Base-by-base conservation (phyloP, 2,797 vertebrate species). In the Lagodon rhomboides region DNA sequence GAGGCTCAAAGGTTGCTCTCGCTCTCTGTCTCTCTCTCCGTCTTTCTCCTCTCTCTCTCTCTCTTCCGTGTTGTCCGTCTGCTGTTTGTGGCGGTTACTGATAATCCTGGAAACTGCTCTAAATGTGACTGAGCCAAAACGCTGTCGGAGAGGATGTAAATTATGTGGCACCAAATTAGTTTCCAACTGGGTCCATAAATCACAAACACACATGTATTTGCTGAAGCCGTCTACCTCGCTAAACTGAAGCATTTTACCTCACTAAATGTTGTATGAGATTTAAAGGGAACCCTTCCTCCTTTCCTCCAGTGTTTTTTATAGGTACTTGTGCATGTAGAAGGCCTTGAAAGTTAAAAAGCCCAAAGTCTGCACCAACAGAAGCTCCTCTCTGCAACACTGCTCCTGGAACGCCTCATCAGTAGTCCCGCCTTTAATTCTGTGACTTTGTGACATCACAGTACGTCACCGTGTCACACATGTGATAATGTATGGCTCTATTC, bases 1-100 rank as follows among this genome's bases (percentile, higher is more conserved):
- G 25, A 60, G 82, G 61, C 82, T 88, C 80, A 85, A 73, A 77
- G 86, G 77, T 82, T 56, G 25, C 58, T 64, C 73, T 72, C 67
- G 38, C 13, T 46, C 70, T 58, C 53, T 73, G 18, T 77, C 51
- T 27, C 27, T 27, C 49, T 59, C 60, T 63, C 56, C 68, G 5
- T 73, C 13, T 50, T 27, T 56, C 46, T 58, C 41, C 6, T 62
- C 18, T 82, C 23, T 69, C 38, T 61, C 46, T 59, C 38, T 20
- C 11, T 34, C 63, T 72, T 43, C 43, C 10, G 4, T 68, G 63
- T 53, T 54, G 67, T 80, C 65, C 56, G 56, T 64, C 49, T 68
- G 27, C 58, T 73, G 30, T 50, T 15, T 34, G 53, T 62, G 49
- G 38, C 50, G 27, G 25, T 73, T 64, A 78, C 55, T 27, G 20